A percentile compares a stretch with the other conserved stretches of the same genome.
These are phyloP conservation scores for Drosophila pseudoobscura DNA, from an alignment of 1,140 invertebrate genomes.

Conservation along the genomic window DNA sequence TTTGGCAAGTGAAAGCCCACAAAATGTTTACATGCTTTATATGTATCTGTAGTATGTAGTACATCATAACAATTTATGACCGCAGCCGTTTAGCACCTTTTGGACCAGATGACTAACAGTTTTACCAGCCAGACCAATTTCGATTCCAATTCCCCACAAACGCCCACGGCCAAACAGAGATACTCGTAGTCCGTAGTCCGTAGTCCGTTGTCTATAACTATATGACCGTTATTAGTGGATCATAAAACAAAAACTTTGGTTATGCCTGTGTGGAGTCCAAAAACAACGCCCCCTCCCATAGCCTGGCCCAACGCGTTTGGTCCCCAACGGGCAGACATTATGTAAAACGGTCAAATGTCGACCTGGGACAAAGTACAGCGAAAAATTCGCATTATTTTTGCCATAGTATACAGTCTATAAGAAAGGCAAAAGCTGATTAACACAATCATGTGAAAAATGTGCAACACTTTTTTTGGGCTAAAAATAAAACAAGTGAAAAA, in stretches of 20 bases:
- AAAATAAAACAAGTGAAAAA: constrained; percentile 58
- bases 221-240: constrained; percentile 31
- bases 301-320: no score
- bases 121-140: constrained; percentile 15
- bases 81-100: constrained; percentile 66
- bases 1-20: constrained; percentile 64
- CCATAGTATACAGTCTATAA: constrained; percentile 21
- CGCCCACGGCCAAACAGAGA: constrained; percentile 28
- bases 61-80: constrained; percentile 59
- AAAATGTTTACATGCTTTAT: constrained; percentile 53
- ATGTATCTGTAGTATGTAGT: not conserved
- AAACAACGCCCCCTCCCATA: constrained; percentile 27
- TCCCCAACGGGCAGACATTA: constrained; percentile 24
- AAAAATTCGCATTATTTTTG: constrained; percentile 56
- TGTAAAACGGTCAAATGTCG: constrained; percentile 60
- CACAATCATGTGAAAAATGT: constrained; percentile 77
- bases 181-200: not conserved
- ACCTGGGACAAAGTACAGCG: constrained; percentile 13
- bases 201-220: constrained; percentile 6
- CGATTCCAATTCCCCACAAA: constrained; percentile 10
- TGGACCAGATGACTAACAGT: constrained; percentile 29
- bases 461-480: constrained; percentile 58
- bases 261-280: constrained; percentile 27
- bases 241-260: constrained; percentile 27
- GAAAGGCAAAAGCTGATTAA: constrained; percentile 58